phyloP scores from a whole-genome alignment of 1,140 invertebrate species.

The Pseudoatta argentina region DNA sequence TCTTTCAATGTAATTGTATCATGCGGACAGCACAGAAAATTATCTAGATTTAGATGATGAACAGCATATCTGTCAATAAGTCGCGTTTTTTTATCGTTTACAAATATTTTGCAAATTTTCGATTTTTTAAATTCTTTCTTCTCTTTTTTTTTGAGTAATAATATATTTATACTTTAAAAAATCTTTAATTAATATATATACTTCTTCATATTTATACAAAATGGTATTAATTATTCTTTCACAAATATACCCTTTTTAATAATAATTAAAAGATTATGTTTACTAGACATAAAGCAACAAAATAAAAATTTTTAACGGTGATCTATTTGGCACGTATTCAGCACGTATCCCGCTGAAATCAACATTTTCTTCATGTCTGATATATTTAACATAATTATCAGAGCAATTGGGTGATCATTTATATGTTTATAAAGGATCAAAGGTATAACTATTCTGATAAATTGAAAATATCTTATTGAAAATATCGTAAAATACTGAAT shows the following conservation, averaged over 20 bases:
- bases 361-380: conserved; percentile 90
- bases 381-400: conserved; percentile 89
- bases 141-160: no score
- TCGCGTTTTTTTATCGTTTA: conserved; percentile 76
- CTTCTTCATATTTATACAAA: background rate
- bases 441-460: conserved; percentile 80
- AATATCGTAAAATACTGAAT: conserved; percentile 62
- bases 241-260: background rate
- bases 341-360: conserved; percentile 86
- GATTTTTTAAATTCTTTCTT: background rate
- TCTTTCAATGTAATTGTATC: conserved; percentile 87
- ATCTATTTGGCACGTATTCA: conserved; percentile 86
- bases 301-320: conserved; percentile 86
- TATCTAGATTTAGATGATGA: conserved; percentile 62
- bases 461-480: conserved; percentile 78
- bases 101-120: conserved; percentile 72
- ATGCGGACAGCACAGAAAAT: conserved; percentile 85
- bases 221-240: background rate
- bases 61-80: conserved; percentile 76
- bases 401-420: conserved; percentile 89
- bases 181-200: no score
- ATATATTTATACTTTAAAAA: no score
- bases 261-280: conserved; percentile 14
- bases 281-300: background rate
- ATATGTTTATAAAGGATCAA: conserved; percentile 85